phyloP scores from a whole-genome alignment of 2,797 vertebrate genomes.

The Muscicapa striata region DNA sequence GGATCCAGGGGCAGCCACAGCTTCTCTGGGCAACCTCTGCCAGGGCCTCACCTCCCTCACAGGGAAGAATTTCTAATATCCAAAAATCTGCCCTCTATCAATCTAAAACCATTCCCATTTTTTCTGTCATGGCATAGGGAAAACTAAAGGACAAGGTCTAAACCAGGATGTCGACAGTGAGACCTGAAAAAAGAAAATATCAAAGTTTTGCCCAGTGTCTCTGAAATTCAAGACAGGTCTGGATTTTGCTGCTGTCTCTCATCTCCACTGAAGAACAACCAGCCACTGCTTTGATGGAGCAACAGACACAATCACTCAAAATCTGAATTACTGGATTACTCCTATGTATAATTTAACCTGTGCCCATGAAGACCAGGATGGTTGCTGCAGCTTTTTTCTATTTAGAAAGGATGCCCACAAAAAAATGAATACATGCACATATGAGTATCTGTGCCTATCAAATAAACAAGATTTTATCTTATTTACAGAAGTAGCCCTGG shows the following conservation, averaged over 20 bases:
- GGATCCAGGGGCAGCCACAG: neutral
- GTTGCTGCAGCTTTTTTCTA: neutral
- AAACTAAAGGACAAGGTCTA: neutral
- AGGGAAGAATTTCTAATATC: neutral
- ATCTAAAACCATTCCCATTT: neutral
- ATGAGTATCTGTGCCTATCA: neutral
- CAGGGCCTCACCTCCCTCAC: rapidly evolving
- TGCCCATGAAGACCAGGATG: neutral
- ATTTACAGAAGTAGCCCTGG: neutral
- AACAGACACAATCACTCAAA: neutral
- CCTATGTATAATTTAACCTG: neutral
- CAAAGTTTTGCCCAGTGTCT: neutral
- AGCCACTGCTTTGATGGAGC: rapidly evolving
- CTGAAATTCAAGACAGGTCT: neutral
- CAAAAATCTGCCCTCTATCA: neutral
- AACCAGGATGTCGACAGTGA: neutral
- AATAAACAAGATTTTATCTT: neutral
- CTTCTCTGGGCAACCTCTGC: neutral
- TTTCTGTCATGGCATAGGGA: neutral
- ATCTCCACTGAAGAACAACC: neutral
- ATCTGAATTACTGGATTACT: neutral
- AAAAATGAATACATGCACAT: neutral
- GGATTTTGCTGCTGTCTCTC: neutral
- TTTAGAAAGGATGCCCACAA: neutral
- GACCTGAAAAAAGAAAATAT: neutral